These are phyloP conservation scores for Gryon sp. DNA, from an alignment of 1,140 invertebrate species.

Conservation along the genomic window DNA sequence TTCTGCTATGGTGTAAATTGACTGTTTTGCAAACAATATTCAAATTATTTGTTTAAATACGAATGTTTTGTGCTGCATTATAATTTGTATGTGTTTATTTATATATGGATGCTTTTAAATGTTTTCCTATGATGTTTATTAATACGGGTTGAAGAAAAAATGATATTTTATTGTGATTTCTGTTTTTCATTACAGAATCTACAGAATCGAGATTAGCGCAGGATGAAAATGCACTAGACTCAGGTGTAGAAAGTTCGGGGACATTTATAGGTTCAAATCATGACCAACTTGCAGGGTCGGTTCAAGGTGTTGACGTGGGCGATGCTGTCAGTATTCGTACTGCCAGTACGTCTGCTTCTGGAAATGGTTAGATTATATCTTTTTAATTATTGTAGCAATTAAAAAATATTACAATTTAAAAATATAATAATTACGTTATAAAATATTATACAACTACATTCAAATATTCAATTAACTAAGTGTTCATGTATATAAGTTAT, in stretches of 20 bases:
- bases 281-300: constrained; percentile 70
- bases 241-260: constrained; percentile 62
- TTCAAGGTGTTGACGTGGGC: constrained; percentile 72
- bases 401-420: no score
- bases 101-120: constrained; percentile 2
- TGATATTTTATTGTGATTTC: no score
- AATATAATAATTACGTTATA: background rate
- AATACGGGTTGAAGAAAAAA: no score
- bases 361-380: constrained; percentile 70
- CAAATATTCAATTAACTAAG: no score
- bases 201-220: constrained; percentile 70
- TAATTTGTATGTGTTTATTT: no score
- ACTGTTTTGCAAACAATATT: no score
- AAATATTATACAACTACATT: no score
- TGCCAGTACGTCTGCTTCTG: constrained; percentile 75
- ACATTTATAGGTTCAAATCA: constrained; percentile 66
- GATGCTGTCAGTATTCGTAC: constrained; percentile 77
- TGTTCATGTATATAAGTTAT: no score
- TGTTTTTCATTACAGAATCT: constrained; percentile 65
- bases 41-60: no score
- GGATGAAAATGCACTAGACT: constrained; percentile 70
- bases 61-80: no score
- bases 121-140: no score
- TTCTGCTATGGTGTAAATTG: no score
- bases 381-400: constrained; percentile 6